Evolutionary conservation across 2,113 vertebrate species (phyloP), one percentile per base, ranked within the genome.

Genomic region (Hypanus sabinus): DNA sequence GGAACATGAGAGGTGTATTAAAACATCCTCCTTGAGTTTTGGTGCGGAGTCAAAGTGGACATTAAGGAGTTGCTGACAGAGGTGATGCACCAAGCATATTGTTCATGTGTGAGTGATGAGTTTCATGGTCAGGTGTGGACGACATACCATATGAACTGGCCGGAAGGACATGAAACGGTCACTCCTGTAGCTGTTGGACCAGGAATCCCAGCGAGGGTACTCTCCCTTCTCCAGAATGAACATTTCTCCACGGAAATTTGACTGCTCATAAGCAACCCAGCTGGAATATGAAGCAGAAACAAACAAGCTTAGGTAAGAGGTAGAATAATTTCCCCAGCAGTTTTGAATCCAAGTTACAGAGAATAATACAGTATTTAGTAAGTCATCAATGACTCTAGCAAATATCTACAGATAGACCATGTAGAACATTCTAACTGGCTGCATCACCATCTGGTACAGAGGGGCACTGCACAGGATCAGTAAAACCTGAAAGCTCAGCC

Each of bases 161-260:
- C 98, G 97, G 97, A 98, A 96, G 95, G 98, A 99, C 97, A 98
- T 97, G 96, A 99, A 96, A 95, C 97, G 97, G 96, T 99, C 98
- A 0, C 98, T 99, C 95, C 98, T 97, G 97, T 98, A 98, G 96
- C 98, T 99, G 98, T 98, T 99, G 81, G 98, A 98, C 98, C 98
- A 99, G 96, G 98, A 98, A 95, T 99, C 98, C 99, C 98, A 99
- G 97, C 98, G 98, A 85, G 98, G 99, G 96, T 98, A 99, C 97
- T 98, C 97, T 6, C 99, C 98, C 96, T 98, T 98, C 97, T 99
- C 98, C 97, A 99, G 96, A 96, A 99, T 96, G 94, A 99, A 99
- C 98, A 98, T 99, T 97, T 99, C 99, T 94, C 98, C 98, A 0
- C 97, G 98, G 97, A 98, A 97, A 97, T 97, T 98, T 96, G 97